Percentiles rank a stretch among this genome's conserved stretches.
Conservation (phyloP, 2,797 vertebrate genomes). For the Halcyon chelicuti region DNA sequence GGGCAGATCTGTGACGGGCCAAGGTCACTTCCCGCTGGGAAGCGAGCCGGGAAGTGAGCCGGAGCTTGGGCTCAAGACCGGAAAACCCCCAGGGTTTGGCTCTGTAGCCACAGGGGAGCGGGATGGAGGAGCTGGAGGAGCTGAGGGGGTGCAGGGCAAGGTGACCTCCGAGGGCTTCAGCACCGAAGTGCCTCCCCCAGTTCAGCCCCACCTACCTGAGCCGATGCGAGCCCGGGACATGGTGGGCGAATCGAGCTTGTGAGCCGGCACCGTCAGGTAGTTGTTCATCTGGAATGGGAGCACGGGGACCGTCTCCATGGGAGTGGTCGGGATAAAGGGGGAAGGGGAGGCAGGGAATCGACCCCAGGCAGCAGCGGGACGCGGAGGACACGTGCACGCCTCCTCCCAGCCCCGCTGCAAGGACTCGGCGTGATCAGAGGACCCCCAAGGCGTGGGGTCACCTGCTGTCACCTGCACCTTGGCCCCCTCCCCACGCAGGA, state of each 20-base stretch:
- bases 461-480: background rate
- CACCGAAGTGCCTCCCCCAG: background rate
- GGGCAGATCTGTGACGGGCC: fast-evolving
- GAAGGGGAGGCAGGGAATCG: background rate
- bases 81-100: background rate
- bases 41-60: fast-evolving
- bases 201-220: constrained; percentile 83
- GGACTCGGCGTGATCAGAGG: background rate
- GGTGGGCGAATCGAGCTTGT: constrained; percentile 89
- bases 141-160: background rate
- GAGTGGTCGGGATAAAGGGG: fast-evolving
- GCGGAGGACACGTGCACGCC: fast-evolving
- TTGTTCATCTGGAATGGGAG: constrained; percentile 85
- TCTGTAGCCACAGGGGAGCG: fast-evolving
- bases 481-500: background rate
- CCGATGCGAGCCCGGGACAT: constrained; percentile 88
- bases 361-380: background rate
- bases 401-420: background rate
- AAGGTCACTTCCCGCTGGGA: background rate
- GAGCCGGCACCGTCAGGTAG: constrained; percentile 91
- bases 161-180: no score
- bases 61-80: background rate
- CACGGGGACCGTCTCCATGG: fast-evolving
- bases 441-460: background rate
- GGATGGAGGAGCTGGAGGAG: background rate